Conservation (phyloP, 2,113 vertebrate genomes). For the Proterorhinus semilunaris region DNA sequence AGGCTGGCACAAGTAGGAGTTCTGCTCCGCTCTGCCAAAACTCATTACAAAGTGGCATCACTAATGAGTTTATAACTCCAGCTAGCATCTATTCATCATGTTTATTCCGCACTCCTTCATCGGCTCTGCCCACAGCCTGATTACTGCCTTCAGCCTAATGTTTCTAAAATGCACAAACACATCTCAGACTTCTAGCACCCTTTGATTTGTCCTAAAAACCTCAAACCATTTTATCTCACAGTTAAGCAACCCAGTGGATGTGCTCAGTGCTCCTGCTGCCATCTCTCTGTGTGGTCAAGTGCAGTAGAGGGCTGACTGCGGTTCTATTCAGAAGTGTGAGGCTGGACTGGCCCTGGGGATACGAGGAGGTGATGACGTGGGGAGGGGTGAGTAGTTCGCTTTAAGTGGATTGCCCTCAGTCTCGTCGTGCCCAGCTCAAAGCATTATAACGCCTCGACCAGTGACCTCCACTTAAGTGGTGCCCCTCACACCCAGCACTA, state of each 20-base stretch:
- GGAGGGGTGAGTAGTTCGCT: constrained; percentile 46
- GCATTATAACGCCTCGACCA: constrained; percentile 66
- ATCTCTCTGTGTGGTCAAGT: constrained; percentile 43
- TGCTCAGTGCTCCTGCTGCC: background rate
- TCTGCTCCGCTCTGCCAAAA: constrained; percentile 20
- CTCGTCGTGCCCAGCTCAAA: constrained; percentile 62
- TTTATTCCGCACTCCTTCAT: constrained; percentile 14
- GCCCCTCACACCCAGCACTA: constrained; percentile 46
- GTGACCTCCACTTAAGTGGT: constrained; percentile 66
- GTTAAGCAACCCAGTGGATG: constrained; percentile 18
- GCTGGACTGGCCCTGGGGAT: constrained; percentile 38
- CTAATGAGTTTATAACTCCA: constrained; percentile 28
- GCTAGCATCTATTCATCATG: constrained; percentile 8
- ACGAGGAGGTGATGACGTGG: constrained; percentile 16
- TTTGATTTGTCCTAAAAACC: constrained; percentile 29
- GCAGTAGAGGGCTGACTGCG: constrained; percentile 41
- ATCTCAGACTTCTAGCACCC: constrained; percentile 19
- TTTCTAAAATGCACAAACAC: background rate
- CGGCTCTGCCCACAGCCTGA: constrained; percentile 14
- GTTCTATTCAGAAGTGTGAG: constrained; percentile 68
- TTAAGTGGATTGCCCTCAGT: constrained; percentile 73
- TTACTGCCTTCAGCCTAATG: constrained; percentile 9
- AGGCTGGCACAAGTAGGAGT: constrained; percentile 13
- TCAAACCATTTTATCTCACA: constrained; percentile 15
- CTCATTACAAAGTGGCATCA: constrained; percentile 29